Evolutionary conservation across 2,888 invertebrate species (phyloP), one percentile per base, ranked within the genome.

Genomic region (Tanaodytes sp.): DNA sequence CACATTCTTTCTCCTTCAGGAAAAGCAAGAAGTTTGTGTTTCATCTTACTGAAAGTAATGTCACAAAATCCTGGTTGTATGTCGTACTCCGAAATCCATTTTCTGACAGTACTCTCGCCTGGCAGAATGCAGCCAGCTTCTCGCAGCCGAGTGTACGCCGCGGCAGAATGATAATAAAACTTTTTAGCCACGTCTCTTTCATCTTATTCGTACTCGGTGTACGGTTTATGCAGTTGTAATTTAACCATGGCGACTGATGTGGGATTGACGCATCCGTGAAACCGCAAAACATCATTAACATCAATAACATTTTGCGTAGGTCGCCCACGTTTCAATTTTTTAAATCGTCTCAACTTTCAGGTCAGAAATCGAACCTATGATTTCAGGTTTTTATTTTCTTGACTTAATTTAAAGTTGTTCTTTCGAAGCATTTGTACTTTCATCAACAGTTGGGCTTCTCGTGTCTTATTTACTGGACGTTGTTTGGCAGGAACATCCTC

Each of bases 161-260:
- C 23, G 6, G 63, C 8, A 1, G 67, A 73, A 20, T 66, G 59
- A 23, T 36, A 57, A 23, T 20, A 42, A 18, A 42, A 14, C 9
- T 37, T 12, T 9, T 37, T 37, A 5, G 37, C 37, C 6, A 37
- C 2, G 2, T 37, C 37, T 18, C 51, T 71, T 12, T 74, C 71
- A 37, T 69, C 71, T 15, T 62, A 43, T 11, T 61, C 42, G 37
- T 62, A 74, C 2, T 54, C 49, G 4, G 61, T 33, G 5, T 71
- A 42, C 1, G 48, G 46, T 42, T 62, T 71, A 48, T 71, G 74
- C 33, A 74, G 11, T 8, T 66, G 64, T 14, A 74, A 33, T 42
- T 73, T 69, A 0, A 71, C 62, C 54, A 74, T 71, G 2, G 71
- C 71, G n/a, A n/a, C n/a, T n/a, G n/a, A n/a, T n/a, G n/a, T n/a